These are phyloP conservation scores for Rhagoletis pomonella DNA, from an alignment of 1,140 invertebrate genomes.

Conservation along the genomic window DNA sequence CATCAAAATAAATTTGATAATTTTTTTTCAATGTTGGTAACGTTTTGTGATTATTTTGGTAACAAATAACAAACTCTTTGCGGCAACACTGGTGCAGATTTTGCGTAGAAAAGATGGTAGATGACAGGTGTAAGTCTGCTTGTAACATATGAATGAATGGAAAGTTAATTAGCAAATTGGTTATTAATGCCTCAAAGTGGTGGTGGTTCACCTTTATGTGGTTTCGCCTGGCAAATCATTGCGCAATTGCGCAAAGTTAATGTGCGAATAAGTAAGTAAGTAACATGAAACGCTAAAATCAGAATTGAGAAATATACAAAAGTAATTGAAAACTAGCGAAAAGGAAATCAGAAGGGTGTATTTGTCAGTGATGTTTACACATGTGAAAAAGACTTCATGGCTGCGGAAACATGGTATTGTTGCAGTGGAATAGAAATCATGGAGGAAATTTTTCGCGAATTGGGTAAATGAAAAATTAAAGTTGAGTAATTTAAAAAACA, in stretches of 20 bases:
- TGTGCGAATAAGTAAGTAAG: neutral
- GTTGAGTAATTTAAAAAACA: too few species aligned
- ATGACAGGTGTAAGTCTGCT: slow-evolving; percentile 21
- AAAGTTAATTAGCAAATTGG: slow-evolving; percentile 47
- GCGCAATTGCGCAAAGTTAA: neutral
- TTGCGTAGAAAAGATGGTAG: neutral
- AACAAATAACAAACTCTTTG: too few species aligned
- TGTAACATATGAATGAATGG: slow-evolving; percentile 4
- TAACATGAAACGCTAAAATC: neutral
- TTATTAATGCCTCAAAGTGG: slow-evolving; percentile 1
- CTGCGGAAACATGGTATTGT: too few species aligned
- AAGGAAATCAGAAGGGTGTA: neutral
- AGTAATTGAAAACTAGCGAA: slow-evolving; percentile 28
- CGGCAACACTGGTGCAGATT: too few species aligned
- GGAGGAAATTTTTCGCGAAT: too few species aligned
- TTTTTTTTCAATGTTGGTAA: too few species aligned
- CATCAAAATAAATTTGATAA: too few species aligned
- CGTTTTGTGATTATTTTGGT: too few species aligned
- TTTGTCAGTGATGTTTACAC: neutral
- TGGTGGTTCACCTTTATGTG: neutral
- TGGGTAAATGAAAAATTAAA: too few species aligned
- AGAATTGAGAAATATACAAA: neutral
- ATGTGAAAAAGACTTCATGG: too few species aligned
- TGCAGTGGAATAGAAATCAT: too few species aligned
- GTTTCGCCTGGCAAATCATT: neutral